phyloP scores from a whole-genome alignment of 2,888 invertebrate genomes.

The Eugnorisma glareosa region DNA sequence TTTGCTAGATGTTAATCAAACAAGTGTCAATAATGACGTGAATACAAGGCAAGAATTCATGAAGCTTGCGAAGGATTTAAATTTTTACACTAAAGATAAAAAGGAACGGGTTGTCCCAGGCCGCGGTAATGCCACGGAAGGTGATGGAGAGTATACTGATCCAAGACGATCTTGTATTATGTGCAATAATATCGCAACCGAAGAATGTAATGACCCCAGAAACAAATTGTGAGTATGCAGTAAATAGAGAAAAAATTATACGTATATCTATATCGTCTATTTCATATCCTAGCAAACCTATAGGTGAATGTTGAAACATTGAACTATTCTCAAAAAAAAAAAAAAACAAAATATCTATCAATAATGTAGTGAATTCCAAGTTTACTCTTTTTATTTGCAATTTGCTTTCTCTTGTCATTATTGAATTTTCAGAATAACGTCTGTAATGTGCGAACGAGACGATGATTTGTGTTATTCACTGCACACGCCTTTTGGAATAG shows the following conservation, averaged over 20 bases:
- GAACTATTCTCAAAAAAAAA: not conserved
- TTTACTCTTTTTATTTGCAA: conserved; percentile 41
- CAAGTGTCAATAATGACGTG: conserved; percentile 52
- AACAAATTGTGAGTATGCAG: conserved; percentile 78
- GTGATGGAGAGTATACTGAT: conserved; percentile 42
- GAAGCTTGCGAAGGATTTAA: conserved; percentile 66
- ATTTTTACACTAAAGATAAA: conserved; percentile 66
- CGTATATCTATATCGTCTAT: not conserved
- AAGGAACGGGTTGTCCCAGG: conserved; percentile 37
- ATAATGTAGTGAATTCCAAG: not conserved
- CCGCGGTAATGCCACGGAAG: conserved; percentile 39
- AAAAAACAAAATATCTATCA: not conserved
- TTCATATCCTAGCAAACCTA: not conserved
- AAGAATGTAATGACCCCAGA: conserved; percentile 77
- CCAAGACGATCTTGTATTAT: conserved; percentile 77
- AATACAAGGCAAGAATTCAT: conserved; percentile 60
- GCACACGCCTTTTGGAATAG: conserved; percentile 85
- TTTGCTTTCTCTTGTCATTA: conserved; percentile 60
- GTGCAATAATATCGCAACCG: conserved; percentile 78
- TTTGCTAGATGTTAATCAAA: conserved; percentile 63
- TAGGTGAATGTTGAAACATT: not conserved
- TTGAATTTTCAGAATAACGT: conserved; percentile 77
- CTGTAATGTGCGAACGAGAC: conserved; percentile 74
- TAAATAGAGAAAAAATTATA: not conserved
- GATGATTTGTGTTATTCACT: conserved; percentile 82